These are phyloP conservation scores for Paradoxurus hermaphroditus DNA, from an alignment of 2,113 vertebrate species.

Conservation along the genomic window DNA sequence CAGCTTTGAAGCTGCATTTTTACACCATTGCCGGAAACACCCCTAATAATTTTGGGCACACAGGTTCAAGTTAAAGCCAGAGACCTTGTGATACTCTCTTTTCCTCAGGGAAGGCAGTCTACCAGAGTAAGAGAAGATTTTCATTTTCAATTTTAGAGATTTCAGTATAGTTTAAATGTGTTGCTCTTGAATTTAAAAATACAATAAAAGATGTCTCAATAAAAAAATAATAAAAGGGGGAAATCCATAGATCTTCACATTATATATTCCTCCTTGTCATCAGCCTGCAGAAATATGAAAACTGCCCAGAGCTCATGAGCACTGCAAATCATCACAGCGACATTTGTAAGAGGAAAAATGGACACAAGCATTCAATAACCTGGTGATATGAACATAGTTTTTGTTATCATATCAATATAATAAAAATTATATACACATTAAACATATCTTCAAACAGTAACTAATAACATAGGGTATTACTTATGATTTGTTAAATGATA, in stretches of 20 bases:
- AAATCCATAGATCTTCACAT: not conserved
- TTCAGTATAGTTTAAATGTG: not conserved
- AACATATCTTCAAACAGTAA: slow-evolving; percentile 4
- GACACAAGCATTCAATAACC: not conserved
- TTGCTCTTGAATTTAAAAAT: slow-evolving; percentile 13
- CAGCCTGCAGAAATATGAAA: not conserved
- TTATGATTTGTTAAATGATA: not conserved
- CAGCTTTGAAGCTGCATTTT: not conserved
- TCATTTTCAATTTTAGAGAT: slow-evolving; percentile 1
- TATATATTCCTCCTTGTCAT: not conserved
- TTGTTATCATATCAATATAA: not conserved
- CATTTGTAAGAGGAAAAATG: not conserved
- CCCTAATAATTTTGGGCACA: not conserved
- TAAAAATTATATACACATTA: not conserved
- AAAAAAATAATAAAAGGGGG: not conserved
- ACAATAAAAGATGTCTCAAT: not conserved
- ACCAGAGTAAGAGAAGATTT: not conserved
- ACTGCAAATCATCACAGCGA: not conserved
- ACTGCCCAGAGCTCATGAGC: not conserved
- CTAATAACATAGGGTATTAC: not conserved
- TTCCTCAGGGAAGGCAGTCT: not conserved
- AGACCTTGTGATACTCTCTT: not conserved
- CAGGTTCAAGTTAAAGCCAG: not conserved
- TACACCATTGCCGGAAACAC: not conserved
- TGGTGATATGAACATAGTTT: not conserved